Evolutionary conservation across 2,888 invertebrate genomes (phyloP), one percentile per base, ranked within the genome.

Genomic region (Exocentrus adspersus): DNA sequence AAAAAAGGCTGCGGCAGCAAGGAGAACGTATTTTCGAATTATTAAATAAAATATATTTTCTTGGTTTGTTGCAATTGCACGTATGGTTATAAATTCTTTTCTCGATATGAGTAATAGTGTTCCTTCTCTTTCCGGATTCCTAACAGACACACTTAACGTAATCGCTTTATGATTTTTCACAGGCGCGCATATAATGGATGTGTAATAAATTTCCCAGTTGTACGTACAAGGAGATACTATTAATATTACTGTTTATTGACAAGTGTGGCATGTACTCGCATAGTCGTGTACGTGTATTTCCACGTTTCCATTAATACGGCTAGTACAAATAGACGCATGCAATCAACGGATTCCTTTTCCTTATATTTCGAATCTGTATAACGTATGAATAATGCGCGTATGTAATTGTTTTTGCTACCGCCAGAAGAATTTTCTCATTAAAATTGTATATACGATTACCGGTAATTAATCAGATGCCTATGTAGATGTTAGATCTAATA

Each of bases 391-490:
- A 56, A 62, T 54, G 56, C 62, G 63, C 62, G 62, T 57, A 63
- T 48, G 37, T 66, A 66, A 66, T 66, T 63, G 54, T 60, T 57
- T 57, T 63, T 67, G 45, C 61, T 58, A 60, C 63, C n/a, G n/a
- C n/a, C n/a, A n/a, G n/a, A 65, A 62, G 65, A 65, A 65, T 65
- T 65, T 65, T 60, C 62, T 42, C 63, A 62, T 68, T 68, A 68
- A 67, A 64, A 67, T 64, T 54, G 62, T 57, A 68, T 68, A 53
- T 65, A n/a, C n/a, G 57, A 67, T 72, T 70, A 72, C 62, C 69
- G 62, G 68, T 67, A 69, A 70, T 72, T 72, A 72, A 72, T 72
- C 66, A 69, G 68, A 63, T 66, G n/a, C n/a, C n/a, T n/a, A 66
- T 68, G 61, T 58, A 68, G 72, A 69, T 70, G 70, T 57, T 54